Evolutionary conservation across 2,797 vertebrate species (phyloP).

Genomic region (Peromyscus eremicus): DNA sequence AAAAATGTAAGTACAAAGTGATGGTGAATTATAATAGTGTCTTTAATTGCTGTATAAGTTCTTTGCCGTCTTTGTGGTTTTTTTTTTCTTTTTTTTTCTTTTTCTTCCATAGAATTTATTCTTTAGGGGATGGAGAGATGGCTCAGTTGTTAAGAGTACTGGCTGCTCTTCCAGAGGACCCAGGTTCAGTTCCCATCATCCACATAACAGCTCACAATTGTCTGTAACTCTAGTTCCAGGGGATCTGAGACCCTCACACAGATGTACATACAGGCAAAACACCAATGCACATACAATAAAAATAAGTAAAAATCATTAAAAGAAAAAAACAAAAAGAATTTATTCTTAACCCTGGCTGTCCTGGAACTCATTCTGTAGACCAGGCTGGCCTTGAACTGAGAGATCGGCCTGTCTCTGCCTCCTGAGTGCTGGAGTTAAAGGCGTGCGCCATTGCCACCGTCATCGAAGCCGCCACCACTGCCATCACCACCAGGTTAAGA

Average conservation of each 20-base stretch:
- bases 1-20: neutral
- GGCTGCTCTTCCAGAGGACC: neutral
- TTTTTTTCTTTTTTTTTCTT: neutral
- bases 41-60: slow-evolving; percentile 1
- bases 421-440: neutral
- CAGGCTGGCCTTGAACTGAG: neutral
- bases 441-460: fast-evolving
- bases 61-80: neutral
- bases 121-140: slow-evolving; percentile 9
- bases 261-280: neutral
- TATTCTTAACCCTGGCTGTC: neutral
- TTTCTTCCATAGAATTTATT: neutral
- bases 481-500: neutral
- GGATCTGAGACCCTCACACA: neutral
- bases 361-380: too few relatives aligned
- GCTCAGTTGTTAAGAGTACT: neutral
- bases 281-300: neutral
- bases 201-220: neutral
- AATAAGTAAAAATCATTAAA: neutral
- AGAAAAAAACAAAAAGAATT: neutral
- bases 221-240: neutral
- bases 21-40: neutral
- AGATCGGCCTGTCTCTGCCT: neutral
- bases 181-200: neutral
- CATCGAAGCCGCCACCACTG: neutral